Conservation (phyloP, 1,140 invertebrate species). For the Lycorma delicatula region DNA sequence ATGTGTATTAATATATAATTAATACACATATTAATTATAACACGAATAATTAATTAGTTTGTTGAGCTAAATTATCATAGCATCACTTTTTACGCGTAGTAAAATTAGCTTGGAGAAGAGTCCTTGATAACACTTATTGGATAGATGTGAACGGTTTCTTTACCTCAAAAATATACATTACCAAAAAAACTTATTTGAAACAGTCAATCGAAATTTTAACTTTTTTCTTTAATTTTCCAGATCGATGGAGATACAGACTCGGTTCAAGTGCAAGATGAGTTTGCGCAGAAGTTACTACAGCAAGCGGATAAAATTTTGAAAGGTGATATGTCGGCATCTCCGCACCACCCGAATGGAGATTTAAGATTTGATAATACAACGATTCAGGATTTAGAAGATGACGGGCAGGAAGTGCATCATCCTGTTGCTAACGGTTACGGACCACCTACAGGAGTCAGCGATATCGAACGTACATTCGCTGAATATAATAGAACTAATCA, state of each 20-base stretch:
- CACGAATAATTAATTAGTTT: too few relatives aligned
- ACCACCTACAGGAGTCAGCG: conserved; percentile 9
- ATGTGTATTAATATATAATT: too few relatives aligned
- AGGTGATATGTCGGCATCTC: conserved; percentile 24
- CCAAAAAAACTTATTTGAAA: too few relatives aligned
- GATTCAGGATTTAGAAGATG: conserved; percentile 26
- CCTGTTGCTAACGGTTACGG: conserved; percentile 12
- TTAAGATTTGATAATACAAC: conserved; percentile 10
- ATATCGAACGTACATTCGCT: conserved; percentile 16
- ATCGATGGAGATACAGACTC: conserved; percentile 74
- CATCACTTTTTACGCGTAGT: too few relatives aligned
- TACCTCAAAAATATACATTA: too few relatives aligned
- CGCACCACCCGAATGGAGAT: conserved; percentile 18
- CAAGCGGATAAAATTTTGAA: conserved; percentile 48
- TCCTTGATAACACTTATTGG: too few relatives aligned
- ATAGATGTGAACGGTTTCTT: too few relatives aligned
- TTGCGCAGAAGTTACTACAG: conserved; percentile 55
- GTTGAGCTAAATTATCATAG: too few relatives aligned
- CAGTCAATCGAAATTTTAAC: too few relatives aligned
- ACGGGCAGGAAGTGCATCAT: not conserved
- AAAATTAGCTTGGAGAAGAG: too few relatives aligned
- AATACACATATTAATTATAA: too few relatives aligned
- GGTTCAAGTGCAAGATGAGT: conserved; percentile 61
- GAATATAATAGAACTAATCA: conserved; percentile 14
- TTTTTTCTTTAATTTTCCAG: conserved; percentile 42